phyloP scores from a whole-genome alignment of 1,140 invertebrate genomes.

The Brachionus rubens region DNA sequence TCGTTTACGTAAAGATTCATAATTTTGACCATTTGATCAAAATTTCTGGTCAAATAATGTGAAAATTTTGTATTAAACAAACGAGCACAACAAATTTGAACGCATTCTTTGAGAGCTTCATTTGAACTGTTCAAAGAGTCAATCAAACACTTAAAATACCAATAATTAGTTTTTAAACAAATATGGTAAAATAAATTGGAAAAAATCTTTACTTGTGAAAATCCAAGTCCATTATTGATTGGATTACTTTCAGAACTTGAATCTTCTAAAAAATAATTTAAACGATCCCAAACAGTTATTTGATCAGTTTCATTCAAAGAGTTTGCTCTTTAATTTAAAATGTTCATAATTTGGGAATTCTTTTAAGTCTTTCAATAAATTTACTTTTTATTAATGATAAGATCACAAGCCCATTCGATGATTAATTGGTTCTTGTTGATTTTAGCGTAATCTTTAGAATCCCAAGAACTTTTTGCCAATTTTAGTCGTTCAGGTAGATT shows the following conservation, averaged over 20 bases:
- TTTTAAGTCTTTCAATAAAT: too few species aligned
- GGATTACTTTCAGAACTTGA: conserved; percentile 8
- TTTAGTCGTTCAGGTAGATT: conserved; percentile 12
- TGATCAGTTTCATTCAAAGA: neutral
- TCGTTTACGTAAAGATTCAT: neutral
- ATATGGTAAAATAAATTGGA: neutral
- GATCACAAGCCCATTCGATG: conserved; percentile 7
- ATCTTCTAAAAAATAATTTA: conserved; percentile 17
- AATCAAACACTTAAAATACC: conserved; percentile 25
- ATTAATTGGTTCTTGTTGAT: conserved; percentile 14
- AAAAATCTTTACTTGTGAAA: neutral
- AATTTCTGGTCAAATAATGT: conserved; percentile 16
- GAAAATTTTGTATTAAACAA: conserved; percentile 31
- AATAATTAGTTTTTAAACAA: neutral
- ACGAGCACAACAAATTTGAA: neutral
- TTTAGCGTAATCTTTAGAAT: neutral
- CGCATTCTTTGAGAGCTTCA: neutral
- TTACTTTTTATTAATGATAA: conserved; percentile 29
- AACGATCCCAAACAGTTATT: neutral
- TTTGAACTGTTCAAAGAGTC: neutral
- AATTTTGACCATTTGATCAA: conserved; percentile 37
- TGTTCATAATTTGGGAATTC: too few species aligned
- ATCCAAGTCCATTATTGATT: neutral
- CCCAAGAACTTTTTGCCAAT: conserved; percentile 21
- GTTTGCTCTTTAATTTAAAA: neutral